phyloP scores from a whole-genome alignment of 2,797 vertebrate genomes.

The Hippoglossus hippoglossus region DNA sequence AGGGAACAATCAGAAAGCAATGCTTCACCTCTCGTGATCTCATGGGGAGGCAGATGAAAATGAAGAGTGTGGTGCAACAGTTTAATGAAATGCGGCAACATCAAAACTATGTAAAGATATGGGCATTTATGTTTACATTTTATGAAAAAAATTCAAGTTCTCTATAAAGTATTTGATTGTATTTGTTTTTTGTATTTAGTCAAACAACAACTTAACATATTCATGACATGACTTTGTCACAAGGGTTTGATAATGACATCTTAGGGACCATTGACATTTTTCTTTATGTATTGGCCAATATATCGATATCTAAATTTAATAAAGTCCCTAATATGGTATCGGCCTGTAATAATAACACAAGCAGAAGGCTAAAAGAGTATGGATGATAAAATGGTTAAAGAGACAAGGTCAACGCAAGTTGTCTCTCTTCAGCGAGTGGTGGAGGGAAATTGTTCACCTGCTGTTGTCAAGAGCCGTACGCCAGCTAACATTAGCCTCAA shows the following conservation, averaged over 20 bases:
- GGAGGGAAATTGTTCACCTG: background rate
- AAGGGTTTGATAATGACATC: no score
- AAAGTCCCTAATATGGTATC: no score
- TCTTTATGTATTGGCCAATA: no score
- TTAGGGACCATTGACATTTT: no score
- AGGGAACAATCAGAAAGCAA: background rate
- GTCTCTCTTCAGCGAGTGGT: background rate
- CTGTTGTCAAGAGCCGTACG: background rate
- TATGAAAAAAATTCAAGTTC: background rate
- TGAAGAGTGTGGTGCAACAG: background rate
- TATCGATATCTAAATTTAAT: no score
- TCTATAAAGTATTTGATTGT: no score
- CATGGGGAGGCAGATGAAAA: background rate
- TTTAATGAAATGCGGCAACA: background rate
- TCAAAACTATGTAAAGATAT: no score
- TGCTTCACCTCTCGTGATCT: background rate
- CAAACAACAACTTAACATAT: no score
- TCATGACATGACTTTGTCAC: background rate
- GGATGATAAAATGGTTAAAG: background rate
- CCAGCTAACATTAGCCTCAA: background rate
- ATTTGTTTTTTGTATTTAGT: no score
- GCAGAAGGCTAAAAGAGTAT: background rate
- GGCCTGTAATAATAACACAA: background rate
- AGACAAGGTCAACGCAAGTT: no score
- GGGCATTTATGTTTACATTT: no score